Percentiles rank a stretch among this genome's conserved stretches.
phyloP scores from a whole-genome alignment of 1,140 invertebrate species.

The Rhyacophila brunnea region DNA sequence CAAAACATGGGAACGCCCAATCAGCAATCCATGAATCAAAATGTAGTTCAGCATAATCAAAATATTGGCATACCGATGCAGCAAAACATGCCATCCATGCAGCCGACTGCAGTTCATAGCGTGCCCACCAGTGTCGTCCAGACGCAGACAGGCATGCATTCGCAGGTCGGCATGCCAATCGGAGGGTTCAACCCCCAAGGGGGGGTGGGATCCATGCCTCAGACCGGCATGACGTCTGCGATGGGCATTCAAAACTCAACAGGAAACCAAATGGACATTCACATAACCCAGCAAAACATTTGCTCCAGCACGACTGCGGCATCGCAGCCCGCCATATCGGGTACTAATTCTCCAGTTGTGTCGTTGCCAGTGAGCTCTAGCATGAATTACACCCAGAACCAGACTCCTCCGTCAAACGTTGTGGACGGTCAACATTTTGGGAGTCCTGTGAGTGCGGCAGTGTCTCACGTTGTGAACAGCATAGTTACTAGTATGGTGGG shows the following conservation, averaged over 20 bases:
- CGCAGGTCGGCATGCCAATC: slow-evolving; percentile 30
- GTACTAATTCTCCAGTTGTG: slow-evolving; percentile 54
- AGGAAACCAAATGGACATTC: slow-evolving; percentile 30
- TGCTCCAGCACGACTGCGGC: slow-evolving; percentile 35
- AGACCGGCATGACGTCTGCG: slow-evolving; percentile 44
- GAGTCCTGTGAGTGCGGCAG: slow-evolving; percentile 53
- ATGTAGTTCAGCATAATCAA: slow-evolving; percentile 37
- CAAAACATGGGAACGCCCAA: slow-evolving; percentile 32
- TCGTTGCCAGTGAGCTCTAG: slow-evolving; percentile 50
- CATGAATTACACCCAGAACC: slow-evolving; percentile 44
- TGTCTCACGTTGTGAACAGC: slow-evolving; percentile 51
- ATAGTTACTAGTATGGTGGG: slow-evolving; percentile 50
- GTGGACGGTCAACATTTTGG: slow-evolving; percentile 51
- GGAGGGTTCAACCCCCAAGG: slow-evolving; percentile 26
- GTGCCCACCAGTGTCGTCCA: slow-evolving; percentile 46
- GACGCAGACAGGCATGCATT: slow-evolving; percentile 49
- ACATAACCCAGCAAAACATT: slow-evolving; percentile 42
- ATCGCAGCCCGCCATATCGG: slow-evolving; percentile 37
- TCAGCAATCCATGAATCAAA: slow-evolving; percentile 25
- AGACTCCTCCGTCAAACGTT: slow-evolving; percentile 38
- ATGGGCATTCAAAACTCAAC: slow-evolving; percentile 29
- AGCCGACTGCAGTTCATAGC: slow-evolving; percentile 43
- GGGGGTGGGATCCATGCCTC: slow-evolving; percentile 32
- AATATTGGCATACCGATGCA: slow-evolving; percentile 55
- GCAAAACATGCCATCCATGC: slow-evolving; percentile 49